phyloP scores from a whole-genome alignment of 1,140 invertebrate genomes.

The Gryllus bimaculatus region DNA sequence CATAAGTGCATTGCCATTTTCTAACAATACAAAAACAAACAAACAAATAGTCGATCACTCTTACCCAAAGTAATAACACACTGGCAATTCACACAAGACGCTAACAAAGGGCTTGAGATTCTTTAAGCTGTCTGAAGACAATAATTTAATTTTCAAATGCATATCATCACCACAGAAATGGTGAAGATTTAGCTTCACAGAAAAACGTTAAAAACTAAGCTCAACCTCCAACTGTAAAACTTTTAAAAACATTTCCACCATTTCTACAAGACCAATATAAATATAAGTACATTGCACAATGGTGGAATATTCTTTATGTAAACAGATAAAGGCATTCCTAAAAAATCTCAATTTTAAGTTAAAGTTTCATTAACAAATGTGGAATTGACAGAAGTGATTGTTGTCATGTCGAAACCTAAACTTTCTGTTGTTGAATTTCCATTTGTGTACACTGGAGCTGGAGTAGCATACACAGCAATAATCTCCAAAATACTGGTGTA shows the following conservation, averaged over 20 bases:
- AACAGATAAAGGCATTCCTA: neutral
- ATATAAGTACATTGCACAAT: neutral
- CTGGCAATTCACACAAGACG: neutral
- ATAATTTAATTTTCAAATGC: neutral
- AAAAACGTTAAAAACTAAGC: neutral
- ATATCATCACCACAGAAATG: neutral
- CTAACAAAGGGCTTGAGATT: neutral
- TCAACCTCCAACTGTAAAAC: neutral
- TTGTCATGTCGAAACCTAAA: neutral
- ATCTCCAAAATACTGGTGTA: conserved; percentile 65
- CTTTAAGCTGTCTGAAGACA: neutral
- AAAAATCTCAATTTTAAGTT: neutral
- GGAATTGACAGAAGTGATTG: neutral
- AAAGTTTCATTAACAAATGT: neutral
- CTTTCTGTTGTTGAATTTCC: neutral
- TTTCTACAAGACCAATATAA: neutral
- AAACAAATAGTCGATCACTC: neutral
- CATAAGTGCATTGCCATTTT: neutral
- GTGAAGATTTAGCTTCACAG: neutral
- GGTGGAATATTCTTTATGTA: neutral
- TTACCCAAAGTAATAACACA: neutral
- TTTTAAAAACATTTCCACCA: neutral
- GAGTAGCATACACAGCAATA: conserved; percentile 33
- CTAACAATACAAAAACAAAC: neutral
- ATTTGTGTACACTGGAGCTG: neutral